phyloP scores from a whole-genome alignment of 1,140 invertebrate genomes.

The Anoplolepis gracilipes region DNA sequence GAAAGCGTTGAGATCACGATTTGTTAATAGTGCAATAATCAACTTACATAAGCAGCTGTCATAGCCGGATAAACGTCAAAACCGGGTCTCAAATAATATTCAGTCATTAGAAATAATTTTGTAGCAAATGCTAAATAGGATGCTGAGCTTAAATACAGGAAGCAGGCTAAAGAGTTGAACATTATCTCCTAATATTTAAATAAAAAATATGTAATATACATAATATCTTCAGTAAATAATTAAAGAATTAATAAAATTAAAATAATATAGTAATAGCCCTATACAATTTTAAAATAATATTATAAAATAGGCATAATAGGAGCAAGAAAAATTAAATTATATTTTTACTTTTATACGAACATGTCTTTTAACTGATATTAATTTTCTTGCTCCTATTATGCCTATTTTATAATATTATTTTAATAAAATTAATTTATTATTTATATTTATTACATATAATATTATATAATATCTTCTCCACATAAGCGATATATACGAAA shows the following conservation, averaged over 20 bases:
- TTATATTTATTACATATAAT: too few relatives aligned
- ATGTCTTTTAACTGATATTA: too few relatives aligned
- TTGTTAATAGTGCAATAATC: background rate
- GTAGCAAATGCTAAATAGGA: slow-evolving; percentile 92
- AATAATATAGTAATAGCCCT: too few relatives aligned
- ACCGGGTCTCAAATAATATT: slow-evolving; percentile 87
- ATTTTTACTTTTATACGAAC: too few relatives aligned
- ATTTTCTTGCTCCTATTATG: too few relatives aligned
- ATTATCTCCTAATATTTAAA: slow-evolving; percentile 89
- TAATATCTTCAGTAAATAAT: slow-evolving; percentile 25
- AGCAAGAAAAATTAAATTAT: too few relatives aligned
- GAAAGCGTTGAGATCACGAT: slow-evolving; percentile 25
- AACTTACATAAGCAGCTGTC: slow-evolving; percentile 93
- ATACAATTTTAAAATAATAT: too few relatives aligned
- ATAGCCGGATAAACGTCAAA: slow-evolving; percentile 93
- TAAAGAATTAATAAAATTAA: slow-evolving; percentile 30
- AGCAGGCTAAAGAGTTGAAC: slow-evolving; percentile 91
- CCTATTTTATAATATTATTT: too few relatives aligned
- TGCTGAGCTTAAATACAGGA: slow-evolving; percentile 91
- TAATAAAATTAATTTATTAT: background rate
- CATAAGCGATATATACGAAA: too few relatives aligned
- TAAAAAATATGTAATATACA: background rate
- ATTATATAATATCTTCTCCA: too few relatives aligned
- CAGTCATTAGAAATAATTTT: slow-evolving; percentile 90
- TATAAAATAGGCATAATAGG: too few relatives aligned